phyloP scores from a whole-genome alignment of 2,113 vertebrate genomes.

The Hippocampus guttulatus region DNA sequence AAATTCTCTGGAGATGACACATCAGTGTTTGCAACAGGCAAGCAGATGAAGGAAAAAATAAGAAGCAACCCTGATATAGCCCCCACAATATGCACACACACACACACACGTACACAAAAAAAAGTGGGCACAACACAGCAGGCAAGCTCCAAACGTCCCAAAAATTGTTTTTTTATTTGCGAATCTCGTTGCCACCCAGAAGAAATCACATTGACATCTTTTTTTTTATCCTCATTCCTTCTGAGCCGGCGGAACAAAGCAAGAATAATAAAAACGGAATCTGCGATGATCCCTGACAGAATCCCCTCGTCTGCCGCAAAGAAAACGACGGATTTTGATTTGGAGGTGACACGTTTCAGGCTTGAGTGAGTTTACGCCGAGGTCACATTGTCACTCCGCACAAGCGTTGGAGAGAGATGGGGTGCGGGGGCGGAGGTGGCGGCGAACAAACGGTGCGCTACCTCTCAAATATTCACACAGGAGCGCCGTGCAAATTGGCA shows the following conservation, averaged over 20 bases:
- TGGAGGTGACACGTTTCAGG: constrained; percentile 29
- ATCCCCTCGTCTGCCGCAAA: constrained; percentile 4
- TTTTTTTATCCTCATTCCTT: not conserved
- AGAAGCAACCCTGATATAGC: constrained; percentile 39
- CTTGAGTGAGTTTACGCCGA: constrained; percentile 34
- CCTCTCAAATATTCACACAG: constrained; percentile 63
- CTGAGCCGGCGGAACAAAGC: constrained; percentile 18
- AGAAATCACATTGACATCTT: constrained; percentile 38
- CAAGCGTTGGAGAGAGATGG: constrained; percentile 16
- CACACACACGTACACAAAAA: constrained; percentile 2
- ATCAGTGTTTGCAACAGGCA: constrained; percentile 19
- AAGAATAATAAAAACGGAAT: constrained; percentile 25
- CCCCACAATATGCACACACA: constrained; percentile 38
- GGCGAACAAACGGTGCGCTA: constrained; percentile 40
- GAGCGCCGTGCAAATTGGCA: constrained; percentile 63
- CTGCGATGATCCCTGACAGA: not conserved
- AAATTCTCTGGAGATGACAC: not conserved
- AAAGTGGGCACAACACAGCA: constrained; percentile 35
- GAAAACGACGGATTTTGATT: constrained; percentile 26
- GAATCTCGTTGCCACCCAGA: constrained; percentile 24
- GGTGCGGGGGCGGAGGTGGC: constrained; percentile 14
- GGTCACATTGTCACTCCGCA: constrained; percentile 35
- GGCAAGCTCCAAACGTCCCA: constrained; percentile 31
- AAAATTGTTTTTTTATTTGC: constrained; percentile 16
- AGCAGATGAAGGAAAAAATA: constrained; percentile 43